Percentiles rank a stretch among this genome's conserved stretches.
These are phyloP conservation scores for Tipula vernalis DNA, from an alignment of 2,888 invertebrate genomes.

Conservation along the genomic window DNA sequence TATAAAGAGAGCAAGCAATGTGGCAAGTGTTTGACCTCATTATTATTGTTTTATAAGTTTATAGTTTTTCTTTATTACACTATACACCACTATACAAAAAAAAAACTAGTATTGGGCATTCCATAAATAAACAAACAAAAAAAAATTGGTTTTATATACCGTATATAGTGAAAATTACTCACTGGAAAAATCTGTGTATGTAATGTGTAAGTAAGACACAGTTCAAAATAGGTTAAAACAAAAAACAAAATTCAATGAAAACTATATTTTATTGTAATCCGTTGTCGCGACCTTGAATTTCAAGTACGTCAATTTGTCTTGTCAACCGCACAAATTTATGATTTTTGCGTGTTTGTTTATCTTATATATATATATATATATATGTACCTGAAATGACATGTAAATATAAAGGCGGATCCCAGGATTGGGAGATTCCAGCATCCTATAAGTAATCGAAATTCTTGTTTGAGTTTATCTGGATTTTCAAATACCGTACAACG, in stretches of 20 bases:
- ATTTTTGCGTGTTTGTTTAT: neutral
- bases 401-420: neutral
- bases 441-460: neutral
- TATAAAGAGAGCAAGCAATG: neutral
- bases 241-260: neutral
- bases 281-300: neutral
- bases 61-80: neutral
- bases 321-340: neutral
- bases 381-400: neutral
- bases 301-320: neutral
- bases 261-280: neutral
- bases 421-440: neutral
- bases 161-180: neutral
- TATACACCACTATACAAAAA: neutral
- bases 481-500: neutral
- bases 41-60: neutral
- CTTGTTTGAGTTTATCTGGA: neutral
- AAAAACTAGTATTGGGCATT: neutral
- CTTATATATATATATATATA: neutral
- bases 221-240: neutral
- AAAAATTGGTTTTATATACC: neutral
- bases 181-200: neutral
- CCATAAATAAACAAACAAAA: neutral
- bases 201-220: neutral
- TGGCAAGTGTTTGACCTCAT: slow-evolving; percentile 4